Conservation (phyloP, 2,113 vertebrate genomes). For the Empidonax alnorum region DNA sequence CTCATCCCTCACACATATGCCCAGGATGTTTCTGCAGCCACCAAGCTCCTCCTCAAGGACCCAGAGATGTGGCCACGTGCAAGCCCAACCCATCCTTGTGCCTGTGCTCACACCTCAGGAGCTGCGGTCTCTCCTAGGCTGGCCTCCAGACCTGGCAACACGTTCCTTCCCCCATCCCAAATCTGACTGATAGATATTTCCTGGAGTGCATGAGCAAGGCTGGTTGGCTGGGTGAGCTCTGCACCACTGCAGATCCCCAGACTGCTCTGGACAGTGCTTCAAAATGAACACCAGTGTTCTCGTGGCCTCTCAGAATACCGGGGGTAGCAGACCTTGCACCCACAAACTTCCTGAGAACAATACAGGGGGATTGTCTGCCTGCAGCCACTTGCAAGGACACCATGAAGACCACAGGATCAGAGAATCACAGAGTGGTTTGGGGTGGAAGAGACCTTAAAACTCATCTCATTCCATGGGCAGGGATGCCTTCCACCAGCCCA, state of each 20-base stretch:
- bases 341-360: neutral
- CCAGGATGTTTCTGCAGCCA: neutral
- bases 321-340: neutral
- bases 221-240: neutral
- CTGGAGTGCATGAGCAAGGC: neutral
- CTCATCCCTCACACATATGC: neutral
- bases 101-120: neutral
- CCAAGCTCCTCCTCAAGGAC: neutral
- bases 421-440: neutral
- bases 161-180: neutral
- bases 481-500: neutral
- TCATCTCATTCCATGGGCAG: neutral
- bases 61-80: neutral
- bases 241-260: neutral
- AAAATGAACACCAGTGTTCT: neutral
- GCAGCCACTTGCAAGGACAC: neutral
- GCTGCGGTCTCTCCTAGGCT: neutral
- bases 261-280: neutral
- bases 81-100: neutral
- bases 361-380: neutral
- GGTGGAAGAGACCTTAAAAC: neutral
- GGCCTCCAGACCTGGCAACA: neutral
- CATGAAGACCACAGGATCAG: neutral
- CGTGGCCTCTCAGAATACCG: neutral
- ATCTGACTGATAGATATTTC: neutral